Evolutionary conservation across 2,888 invertebrate species (phyloP).

Genomic region (Temnothorax unifasciatus): DNA sequence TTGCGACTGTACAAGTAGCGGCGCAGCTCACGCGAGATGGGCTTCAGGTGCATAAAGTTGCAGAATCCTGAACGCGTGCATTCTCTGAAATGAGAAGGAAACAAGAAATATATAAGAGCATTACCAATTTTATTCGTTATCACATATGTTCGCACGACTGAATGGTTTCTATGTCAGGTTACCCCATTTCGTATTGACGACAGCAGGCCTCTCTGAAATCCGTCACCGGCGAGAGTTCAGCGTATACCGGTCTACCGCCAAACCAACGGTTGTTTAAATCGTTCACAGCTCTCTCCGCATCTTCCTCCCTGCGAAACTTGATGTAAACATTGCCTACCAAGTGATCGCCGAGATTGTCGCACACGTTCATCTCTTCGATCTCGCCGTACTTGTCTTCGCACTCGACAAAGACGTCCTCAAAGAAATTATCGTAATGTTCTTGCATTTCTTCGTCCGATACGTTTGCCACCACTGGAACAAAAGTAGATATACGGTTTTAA

Average conservation of each 20-base stretch:
- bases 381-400: conserved; percentile 99
- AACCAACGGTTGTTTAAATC: conserved; percentile 99
- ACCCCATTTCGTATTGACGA: conserved; percentile 99
- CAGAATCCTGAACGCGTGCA: conserved; percentile 99
- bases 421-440: conserved; percentile 99
- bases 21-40: conserved; percentile 97
- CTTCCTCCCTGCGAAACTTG: conserved; percentile 99
- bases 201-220: conserved; percentile 99
- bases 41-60: conserved; percentile 99
- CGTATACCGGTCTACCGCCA: conserved; percentile 98
- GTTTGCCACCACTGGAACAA: conserved; percentile 93
- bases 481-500: neutral
- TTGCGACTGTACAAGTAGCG: conserved; percentile 93
- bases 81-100: conserved; percentile 88
- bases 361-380: conserved; percentile 99
- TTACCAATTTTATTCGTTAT: neutral
- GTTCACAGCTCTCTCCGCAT: conserved; percentile 98
- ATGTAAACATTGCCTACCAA: conserved; percentile 99
- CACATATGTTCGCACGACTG: neutral
- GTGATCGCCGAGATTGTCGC: conserved; percentile 99
- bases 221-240: conserved; percentile 99
- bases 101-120: neutral
- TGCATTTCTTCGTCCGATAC: conserved; percentile 99
- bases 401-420: conserved; percentile 99
- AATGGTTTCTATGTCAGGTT: conserved; percentile 51